Evolutionary conservation across 2,888 invertebrate genomes (phyloP).

Genomic region (Polymixis flavicincta): DNA sequence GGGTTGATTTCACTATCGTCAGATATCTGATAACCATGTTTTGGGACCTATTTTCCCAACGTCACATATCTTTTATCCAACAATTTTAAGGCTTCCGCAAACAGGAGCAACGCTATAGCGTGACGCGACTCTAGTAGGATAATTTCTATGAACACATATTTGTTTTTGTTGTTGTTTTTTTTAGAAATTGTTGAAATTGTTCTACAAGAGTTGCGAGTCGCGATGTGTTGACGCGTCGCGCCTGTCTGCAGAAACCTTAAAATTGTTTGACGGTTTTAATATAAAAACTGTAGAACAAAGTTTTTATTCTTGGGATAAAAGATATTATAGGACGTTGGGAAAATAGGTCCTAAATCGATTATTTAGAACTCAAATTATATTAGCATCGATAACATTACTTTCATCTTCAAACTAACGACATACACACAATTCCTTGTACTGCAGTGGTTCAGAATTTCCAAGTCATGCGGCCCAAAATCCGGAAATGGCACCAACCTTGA

Average conservation of each 20-base stretch:
- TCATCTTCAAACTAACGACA: background rate
- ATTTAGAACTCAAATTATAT: background rate
- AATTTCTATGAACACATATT: too few species aligned
- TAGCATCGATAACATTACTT: background rate
- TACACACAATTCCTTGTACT: background rate
- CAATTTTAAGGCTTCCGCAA: too few species aligned
- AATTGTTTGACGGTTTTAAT: background rate
- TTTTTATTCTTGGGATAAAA: background rate
- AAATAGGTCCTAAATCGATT: background rate
- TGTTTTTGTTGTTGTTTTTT: too few species aligned
- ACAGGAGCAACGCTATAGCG: too few species aligned
- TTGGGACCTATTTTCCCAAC: too few species aligned
- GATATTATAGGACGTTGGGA: background rate
- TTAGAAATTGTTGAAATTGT: too few species aligned
- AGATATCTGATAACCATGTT: background rate
- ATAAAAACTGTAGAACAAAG: background rate
- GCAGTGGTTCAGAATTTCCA: background rate
- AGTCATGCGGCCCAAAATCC: background rate
- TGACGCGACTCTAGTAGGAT: too few species aligned
- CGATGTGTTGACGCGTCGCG: too few species aligned
- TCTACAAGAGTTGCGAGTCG: too few species aligned
- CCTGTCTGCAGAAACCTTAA: too few species aligned
- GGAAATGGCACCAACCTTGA: slow-evolving; percentile 36
- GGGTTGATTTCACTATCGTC: background rate
- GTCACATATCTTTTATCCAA: too few species aligned